Percentiles rank a stretch among this genome's conserved stretches.
These are phyloP conservation scores for Oeneis ivallda DNA, from an alignment of 2,888 invertebrate species.

Conservation along the genomic window DNA sequence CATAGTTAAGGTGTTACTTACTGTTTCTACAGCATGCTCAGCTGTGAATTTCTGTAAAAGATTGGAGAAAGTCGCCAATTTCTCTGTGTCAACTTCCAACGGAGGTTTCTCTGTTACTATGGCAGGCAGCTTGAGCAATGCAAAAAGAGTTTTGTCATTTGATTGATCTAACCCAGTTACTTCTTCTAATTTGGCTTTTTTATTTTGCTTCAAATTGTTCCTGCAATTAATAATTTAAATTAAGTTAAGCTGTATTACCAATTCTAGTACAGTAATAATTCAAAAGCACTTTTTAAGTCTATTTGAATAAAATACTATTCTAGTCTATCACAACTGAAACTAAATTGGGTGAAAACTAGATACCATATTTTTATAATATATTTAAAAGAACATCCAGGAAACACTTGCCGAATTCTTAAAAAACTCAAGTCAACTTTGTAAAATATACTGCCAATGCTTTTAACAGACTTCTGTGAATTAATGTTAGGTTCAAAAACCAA, in stretches of 20 bases:
- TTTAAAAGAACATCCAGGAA: too few species aligned
- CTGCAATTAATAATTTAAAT: constrained; percentile 44
- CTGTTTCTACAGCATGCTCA: constrained; percentile 68
- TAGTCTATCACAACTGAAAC: too few species aligned
- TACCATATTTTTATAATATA: too few species aligned
- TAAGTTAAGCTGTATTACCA: neutral
- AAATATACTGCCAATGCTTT: too few species aligned
- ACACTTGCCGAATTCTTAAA: too few species aligned
- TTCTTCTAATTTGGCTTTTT: constrained; percentile 58
- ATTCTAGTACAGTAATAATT: too few species aligned
- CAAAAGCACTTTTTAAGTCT: too few species aligned
- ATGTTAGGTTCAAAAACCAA: too few species aligned
- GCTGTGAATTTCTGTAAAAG: constrained; percentile 74
- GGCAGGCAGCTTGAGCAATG: constrained; percentile 71
- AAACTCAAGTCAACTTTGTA: too few species aligned
- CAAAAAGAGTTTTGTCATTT: constrained; percentile 82
- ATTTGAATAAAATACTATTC: too few species aligned
- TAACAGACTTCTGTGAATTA: too few species aligned
- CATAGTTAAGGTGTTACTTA: constrained; percentile 52
- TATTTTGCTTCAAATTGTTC: constrained; percentile 54
- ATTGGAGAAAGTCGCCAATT: constrained; percentile 73
- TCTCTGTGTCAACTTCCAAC: constrained; percentile 60
- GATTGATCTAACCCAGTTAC: constrained; percentile 68
- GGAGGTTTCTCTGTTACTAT: constrained; percentile 59
- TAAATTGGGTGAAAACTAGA: too few species aligned